A percentile compares a stretch with the other conserved stretches of the same genome.
Conservation (phyloP, 1,140 invertebrate genomes). For the Elysia chlorotica region DNA sequence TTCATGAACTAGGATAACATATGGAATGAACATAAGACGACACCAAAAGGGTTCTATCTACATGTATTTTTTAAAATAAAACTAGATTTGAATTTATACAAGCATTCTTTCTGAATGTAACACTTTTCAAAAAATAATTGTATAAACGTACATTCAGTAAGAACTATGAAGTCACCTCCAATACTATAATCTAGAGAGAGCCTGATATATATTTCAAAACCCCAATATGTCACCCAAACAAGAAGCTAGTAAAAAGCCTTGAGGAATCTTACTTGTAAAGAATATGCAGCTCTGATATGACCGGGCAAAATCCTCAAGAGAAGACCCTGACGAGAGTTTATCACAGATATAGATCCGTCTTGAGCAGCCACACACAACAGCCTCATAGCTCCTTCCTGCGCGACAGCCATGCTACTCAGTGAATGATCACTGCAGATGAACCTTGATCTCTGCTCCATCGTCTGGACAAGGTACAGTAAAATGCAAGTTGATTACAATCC, state of each 20-base stretch:
- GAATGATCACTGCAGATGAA: slow-evolving; percentile 35
- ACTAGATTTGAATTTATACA: neutral
- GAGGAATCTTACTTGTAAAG: slow-evolving; percentile 33
- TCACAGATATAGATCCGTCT: slow-evolving; percentile 37
- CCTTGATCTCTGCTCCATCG: slow-evolving; percentile 28
- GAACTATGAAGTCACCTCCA: neutral
- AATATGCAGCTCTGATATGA: slow-evolving; percentile 37
- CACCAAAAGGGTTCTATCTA: too few species aligned
- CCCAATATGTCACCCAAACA: neutral
- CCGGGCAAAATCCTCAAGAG: slow-evolving; percentile 38
- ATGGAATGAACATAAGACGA: too few species aligned
- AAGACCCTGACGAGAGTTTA: slow-evolving; percentile 34
- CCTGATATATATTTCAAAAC: neutral
- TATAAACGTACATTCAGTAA: neutral
- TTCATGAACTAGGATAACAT: too few species aligned
- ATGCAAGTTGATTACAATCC: neutral
- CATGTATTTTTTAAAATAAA: too few species aligned
- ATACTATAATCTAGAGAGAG: neutral
- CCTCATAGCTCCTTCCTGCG: slow-evolving; percentile 34
- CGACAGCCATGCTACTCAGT: slow-evolving; percentile 37
- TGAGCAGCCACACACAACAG: slow-evolving; percentile 35
- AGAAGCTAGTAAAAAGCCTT: too few species aligned
- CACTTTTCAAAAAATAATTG: neutral
- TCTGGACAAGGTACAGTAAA: slow-evolving; percentile 19
- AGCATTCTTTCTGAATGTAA: too few species aligned